Evolutionary conservation across 2,113 vertebrate genomes (phyloP), one percentile per base, ranked within the genome.

Genomic region (Laticauda colubrina): DNA sequence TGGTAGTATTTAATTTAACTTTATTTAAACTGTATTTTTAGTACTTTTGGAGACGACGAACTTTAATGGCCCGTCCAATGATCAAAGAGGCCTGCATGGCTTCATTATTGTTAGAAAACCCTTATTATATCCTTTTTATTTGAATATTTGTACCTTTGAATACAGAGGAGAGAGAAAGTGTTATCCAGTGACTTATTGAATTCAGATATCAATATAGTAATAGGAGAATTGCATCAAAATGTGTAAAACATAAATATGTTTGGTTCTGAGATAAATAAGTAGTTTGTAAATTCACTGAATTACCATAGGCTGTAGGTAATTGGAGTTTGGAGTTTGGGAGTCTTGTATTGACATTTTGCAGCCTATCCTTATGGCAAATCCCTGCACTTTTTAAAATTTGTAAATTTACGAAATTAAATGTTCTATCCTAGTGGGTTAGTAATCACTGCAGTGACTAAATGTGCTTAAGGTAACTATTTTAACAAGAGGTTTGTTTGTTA

Each of bases 61-160:
- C 98, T 0, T 95, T 99, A 53, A 99, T 99, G 99, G 99, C 99
- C 14, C 97, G 98, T 56, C 99, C 99, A 1, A 99, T 99, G 99
- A 98, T 99, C 93, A 99, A 98, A 97, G 99, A 99, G 96, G 98
- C 99, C 43, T 97, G 98, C 3, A 99, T 99, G 98, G 99, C 98
- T 75, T 99, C 99, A 2, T 95, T 99, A 1, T 97, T 99, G 88
- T 97, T 99, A 95, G 99, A 99, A 97, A 99, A 99, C 93, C 99
- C 99, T 9, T 99, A 99, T 96, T 99, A 99, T 99, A 99, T 99
- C 99, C 99, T 99, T 98, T 91, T 94, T 95, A 91, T 91, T 90
- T 64, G 87, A 94, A 93, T 24, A 64, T 81, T 14, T 2, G 2
- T 2, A 0, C 24, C 45, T 55, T 3, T 95, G 21, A 2, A 0